Evolutionary conservation across 2,888 invertebrate species (phyloP).

Genomic region (Sarcophaga rosellei): DNA sequence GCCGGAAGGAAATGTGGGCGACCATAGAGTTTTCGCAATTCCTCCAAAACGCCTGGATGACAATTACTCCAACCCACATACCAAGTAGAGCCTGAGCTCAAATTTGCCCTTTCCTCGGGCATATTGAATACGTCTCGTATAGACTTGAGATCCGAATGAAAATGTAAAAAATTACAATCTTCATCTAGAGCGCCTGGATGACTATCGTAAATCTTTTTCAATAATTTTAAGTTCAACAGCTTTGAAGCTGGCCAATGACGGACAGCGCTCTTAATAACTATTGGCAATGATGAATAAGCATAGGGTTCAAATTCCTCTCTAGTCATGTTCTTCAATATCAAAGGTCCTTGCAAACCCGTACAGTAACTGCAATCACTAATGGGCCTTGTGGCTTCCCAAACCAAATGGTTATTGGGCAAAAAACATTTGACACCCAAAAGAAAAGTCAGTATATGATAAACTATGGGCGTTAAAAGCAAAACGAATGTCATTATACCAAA

Average conservation of each 20-base stretch:
- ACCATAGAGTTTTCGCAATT: constrained; percentile 89
- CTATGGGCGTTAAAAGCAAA: constrained; percentile 78
- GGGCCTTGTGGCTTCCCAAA: constrained; percentile 94
- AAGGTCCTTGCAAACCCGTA: constrained; percentile 85
- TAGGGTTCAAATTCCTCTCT: constrained; percentile 86
- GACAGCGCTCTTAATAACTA: constrained; percentile 89
- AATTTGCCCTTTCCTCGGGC: constrained; percentile 84
- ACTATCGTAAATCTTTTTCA: constrained; percentile 86
- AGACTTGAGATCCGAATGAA: constrained; percentile 90
- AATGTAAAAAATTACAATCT: constrained; percentile 93
- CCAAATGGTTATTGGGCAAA: constrained; percentile 90
- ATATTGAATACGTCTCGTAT: constrained; percentile 90
- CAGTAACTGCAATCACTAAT: constrained; percentile 91
- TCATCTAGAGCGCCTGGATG: constrained; percentile 88
- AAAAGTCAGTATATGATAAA: constrained; percentile 79
- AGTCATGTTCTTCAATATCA: constrained; percentile 86
- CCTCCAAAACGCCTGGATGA: constrained; percentile 88
- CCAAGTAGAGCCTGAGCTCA: constrained; percentile 87
- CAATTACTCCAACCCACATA: constrained; percentile 97
- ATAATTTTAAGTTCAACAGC: constrained; percentile 85
- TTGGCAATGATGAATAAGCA: constrained; percentile 90
- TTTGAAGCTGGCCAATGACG: constrained; percentile 89
- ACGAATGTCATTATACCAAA: constrained; percentile 78
- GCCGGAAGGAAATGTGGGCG: constrained; percentile 93
- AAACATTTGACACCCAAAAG: constrained; percentile 87